Conservation (phyloP, 23 tunicate species). For the Ascidia mentula region DNA sequence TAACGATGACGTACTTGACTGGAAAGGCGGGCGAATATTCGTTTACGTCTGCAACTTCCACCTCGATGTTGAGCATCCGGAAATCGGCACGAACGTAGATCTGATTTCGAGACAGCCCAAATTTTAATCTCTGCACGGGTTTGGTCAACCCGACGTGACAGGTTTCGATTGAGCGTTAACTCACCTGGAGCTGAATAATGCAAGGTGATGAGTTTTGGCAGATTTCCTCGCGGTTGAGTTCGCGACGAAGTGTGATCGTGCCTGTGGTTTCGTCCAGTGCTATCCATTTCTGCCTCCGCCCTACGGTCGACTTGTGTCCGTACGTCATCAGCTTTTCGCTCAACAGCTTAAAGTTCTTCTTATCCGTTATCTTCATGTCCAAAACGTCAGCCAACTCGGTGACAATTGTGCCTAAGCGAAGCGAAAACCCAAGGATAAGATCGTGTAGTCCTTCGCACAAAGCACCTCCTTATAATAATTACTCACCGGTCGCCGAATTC, state of each 20-base stretch:
- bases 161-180: conserved; percentile 5
- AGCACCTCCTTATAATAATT: too few relatives aligned
- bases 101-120: background rate
- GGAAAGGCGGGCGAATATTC: conserved; percentile 53
- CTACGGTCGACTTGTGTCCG: conserved; percentile 4
- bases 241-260: background rate
- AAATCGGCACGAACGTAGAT: background rate
- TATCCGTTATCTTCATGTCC: conserved; percentile 2
- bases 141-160: background rate
- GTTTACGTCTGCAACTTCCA: conserved; percentile 50
- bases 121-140: background rate
- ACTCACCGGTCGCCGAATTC: conserved; percentile 10
- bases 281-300: conserved; percentile 24
- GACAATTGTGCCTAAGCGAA: conserved; percentile 50
- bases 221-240: conserved; percentile 39
- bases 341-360: conserved; percentile 50
- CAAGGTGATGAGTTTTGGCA: conserved; percentile 23
- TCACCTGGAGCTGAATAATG: conserved; percentile 24
- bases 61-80: conserved; percentile 36
- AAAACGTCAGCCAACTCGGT: conserved; percentile 53
- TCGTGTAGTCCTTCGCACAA: too few relatives aligned
- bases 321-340: conserved; percentile 53
- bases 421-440: too few relatives aligned
- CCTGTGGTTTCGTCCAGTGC: conserved; percentile 28
- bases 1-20: conserved; percentile 24